phyloP scores from a whole-genome alignment of 2,888 invertebrate genomes.

The Mythimna albipuncta region DNA sequence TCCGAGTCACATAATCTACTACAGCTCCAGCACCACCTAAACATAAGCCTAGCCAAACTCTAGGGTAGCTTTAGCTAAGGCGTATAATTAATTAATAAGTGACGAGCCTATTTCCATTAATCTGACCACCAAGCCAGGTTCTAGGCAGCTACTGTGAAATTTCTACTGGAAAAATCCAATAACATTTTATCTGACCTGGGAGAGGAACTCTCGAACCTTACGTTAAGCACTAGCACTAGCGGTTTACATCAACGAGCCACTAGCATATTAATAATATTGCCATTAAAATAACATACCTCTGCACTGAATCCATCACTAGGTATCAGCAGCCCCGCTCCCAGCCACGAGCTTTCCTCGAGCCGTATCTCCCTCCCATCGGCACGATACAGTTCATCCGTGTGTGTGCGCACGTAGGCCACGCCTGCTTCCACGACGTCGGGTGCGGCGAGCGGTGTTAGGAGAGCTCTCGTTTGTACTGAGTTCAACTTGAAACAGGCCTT shows the following conservation, averaged over 20 bases:
- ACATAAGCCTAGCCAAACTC: no score
- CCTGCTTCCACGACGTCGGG: conserved; percentile 93
- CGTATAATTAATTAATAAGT: no score
- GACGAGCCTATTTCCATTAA: neutral
- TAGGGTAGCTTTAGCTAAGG: no score
- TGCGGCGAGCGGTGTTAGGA: conserved; percentile 91
- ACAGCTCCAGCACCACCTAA: no score
- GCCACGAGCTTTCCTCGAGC: conserved; percentile 97
- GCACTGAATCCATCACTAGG: conserved; percentile 99
- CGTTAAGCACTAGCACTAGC: no score
- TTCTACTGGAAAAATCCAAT: neutral
- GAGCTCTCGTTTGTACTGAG: conserved; percentile 97
- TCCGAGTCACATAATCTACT: no score
- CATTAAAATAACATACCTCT: conserved; percentile 85
- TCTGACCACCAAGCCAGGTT: neutral
- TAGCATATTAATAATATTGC: neutral
- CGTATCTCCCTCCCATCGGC: conserved; percentile 97
- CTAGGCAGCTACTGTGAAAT: neutral
- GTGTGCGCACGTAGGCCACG: conserved; percentile 95
- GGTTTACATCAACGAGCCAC: no score
- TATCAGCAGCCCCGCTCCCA: conserved; percentile 97
- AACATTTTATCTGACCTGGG: neutral
- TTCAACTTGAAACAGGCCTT: conserved; percentile 99
- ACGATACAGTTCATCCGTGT: conserved; percentile 97
- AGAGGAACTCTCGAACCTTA: neutral